Evolutionary conservation across 2,113 vertebrate genomes (phyloP).

Genomic region (Pica pica): DNA sequence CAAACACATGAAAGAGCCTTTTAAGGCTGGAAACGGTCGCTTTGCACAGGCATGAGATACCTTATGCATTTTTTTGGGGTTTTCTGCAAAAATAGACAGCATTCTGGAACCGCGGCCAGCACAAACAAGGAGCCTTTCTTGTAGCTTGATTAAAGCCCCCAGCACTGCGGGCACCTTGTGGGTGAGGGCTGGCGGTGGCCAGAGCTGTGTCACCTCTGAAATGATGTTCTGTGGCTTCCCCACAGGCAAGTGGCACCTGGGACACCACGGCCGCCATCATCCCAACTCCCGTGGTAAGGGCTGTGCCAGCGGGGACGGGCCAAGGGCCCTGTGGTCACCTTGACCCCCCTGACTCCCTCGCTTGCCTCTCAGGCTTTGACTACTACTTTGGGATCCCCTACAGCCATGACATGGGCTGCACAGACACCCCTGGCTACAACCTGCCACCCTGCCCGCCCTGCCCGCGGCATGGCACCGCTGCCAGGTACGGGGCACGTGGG

Average conservation of each 20-base stretch:
- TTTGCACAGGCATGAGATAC: not conserved
- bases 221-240: conserved; percentile 18
- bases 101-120: not conserved
- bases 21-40: not conserved
- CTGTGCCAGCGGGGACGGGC: fast-evolving
- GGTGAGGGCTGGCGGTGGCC: not conserved
- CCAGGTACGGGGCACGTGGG: not conserved
- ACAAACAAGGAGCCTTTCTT: not conserved
- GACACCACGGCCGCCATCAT: conserved; percentile 81
- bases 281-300: conserved; percentile 86
- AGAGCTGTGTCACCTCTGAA: not conserved
- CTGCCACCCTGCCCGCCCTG: conserved; percentile 82
- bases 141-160: not conserved
- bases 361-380: conserved; percentile 83
- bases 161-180: not conserved
- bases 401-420: conserved; percentile 98
- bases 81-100: not conserved
- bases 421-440: conserved; percentile 84
- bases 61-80: not conserved
- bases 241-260: conserved; percentile 96
- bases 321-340: fast-evolving
- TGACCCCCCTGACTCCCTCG: not conserved
- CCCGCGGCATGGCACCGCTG: not conserved
- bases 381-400: conserved; percentile 93
- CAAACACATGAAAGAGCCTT: not conserved